A percentile compares a stretch with the other conserved stretches of the same genome.
Conservation (phyloP, 2,113 vertebrate genomes). For the Sminthopsis crassicaudata region DNA sequence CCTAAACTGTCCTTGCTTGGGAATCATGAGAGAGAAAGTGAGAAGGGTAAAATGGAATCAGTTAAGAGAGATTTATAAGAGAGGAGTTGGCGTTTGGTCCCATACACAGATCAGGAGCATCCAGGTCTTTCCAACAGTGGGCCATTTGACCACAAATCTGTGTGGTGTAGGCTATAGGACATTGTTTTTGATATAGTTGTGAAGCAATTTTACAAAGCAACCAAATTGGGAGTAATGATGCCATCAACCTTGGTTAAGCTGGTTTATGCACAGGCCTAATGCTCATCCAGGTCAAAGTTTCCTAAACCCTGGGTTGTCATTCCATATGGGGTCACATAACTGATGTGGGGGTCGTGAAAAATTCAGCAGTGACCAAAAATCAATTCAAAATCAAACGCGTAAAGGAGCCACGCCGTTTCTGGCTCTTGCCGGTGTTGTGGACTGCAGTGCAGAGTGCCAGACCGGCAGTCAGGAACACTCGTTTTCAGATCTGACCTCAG, state of each 20-base stretch:
- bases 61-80: neutral
- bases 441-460: neutral
- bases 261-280: neutral
- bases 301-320: no score
- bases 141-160: neutral
- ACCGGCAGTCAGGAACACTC: neutral
- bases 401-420: no score
- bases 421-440: no score
- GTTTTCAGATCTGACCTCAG: neutral
- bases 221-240: neutral
- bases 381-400: no score
- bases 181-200: neutral
- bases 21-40: neutral
- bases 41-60: neutral
- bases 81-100: neutral
- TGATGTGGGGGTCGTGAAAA: no score
- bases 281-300: neutral
- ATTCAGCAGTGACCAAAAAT: no score
- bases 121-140: neutral
- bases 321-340: no score
- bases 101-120: neutral
- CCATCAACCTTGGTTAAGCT: neutral
- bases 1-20: neutral
- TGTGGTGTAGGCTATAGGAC: neutral
- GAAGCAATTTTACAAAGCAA: neutral